A percentile compares a stretch with the other conserved stretches of the same genome.
Evolutionary conservation across 2,113 vertebrate genomes (phyloP).

Genomic region (Pithys albifrons): DNA sequence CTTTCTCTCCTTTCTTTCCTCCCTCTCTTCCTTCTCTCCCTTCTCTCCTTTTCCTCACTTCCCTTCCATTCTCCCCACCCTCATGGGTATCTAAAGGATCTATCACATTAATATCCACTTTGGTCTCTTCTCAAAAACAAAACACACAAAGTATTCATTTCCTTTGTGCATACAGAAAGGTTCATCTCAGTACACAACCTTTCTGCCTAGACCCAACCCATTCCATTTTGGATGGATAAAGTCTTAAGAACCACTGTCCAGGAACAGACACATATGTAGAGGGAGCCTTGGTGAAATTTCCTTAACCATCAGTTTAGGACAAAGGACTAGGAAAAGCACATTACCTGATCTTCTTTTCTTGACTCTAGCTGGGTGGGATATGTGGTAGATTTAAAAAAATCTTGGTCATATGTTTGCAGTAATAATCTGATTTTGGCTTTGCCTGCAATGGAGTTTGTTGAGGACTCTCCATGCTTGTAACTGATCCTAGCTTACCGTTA

Average conservation of each 20-base stretch:
- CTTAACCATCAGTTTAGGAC: neutral
- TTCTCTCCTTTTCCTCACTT: neutral
- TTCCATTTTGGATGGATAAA: neutral
- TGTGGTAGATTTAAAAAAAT: neutral
- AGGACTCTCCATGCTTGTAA: neutral
- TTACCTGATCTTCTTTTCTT: neutral
- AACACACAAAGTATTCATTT: neutral
- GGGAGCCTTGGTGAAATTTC: neutral
- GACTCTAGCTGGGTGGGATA: neutral
- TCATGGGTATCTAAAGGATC: neutral
- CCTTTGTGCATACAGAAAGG: neutral
- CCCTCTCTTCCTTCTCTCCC: no score
- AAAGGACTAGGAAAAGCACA: neutral
- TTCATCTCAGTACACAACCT: accelerated
- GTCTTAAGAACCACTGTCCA: neutral
- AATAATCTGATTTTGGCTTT: neutral
- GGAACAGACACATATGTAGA: accelerated
- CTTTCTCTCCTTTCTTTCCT: neutral
- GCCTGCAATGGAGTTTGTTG: neutral
- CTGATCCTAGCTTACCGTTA: neutral
- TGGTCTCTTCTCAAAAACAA: neutral
- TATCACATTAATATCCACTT: neutral
- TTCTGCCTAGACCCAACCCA: neutral
- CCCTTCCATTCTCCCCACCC: neutral
- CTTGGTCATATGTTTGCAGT: neutral